phyloP scores from a whole-genome alignment of 1,140 invertebrate genomes.

The Heliconius nattereri region DNA sequence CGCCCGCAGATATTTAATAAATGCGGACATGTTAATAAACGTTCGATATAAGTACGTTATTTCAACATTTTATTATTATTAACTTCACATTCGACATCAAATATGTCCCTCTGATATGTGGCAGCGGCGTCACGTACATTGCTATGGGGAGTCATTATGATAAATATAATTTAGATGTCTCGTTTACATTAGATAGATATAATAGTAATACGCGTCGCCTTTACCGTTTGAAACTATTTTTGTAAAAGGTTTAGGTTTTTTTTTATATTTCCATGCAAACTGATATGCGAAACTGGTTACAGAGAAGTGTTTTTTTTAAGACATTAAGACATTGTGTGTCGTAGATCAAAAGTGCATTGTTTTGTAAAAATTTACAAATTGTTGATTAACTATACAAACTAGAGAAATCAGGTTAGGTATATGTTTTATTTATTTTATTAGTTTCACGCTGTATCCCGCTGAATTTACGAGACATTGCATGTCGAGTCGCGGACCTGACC shows the following conservation, averaged over 20 bases:
- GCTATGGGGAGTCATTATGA: conserved; percentile 33
- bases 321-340: no score
- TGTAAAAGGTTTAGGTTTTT: not conserved
- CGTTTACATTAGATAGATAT: conserved; percentile 13
- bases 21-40: conserved; percentile 35
- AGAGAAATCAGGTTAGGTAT: no score
- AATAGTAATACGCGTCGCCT: not conserved
- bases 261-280: not conserved
- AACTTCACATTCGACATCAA: conserved; percentile 35
- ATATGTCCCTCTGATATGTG: conserved; percentile 40
- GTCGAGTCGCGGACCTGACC: no score
- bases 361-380: no score
- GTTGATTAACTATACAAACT: no score
- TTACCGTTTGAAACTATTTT: not conserved
- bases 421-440: no score
- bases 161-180: conserved; percentile 41
- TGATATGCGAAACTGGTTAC: not conserved
- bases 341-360: no score
- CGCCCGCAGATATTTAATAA: conserved; percentile 35
- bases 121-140: conserved; percentile 26
- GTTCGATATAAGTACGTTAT: conserved; percentile 33
- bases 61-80: conserved; percentile 42
- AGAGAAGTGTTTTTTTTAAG: no score
- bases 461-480: no score
- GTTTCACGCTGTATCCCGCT: no score